Conservation (phyloP, 2,797 vertebrate genomes). For the Lutjanus campechanus region DNA sequence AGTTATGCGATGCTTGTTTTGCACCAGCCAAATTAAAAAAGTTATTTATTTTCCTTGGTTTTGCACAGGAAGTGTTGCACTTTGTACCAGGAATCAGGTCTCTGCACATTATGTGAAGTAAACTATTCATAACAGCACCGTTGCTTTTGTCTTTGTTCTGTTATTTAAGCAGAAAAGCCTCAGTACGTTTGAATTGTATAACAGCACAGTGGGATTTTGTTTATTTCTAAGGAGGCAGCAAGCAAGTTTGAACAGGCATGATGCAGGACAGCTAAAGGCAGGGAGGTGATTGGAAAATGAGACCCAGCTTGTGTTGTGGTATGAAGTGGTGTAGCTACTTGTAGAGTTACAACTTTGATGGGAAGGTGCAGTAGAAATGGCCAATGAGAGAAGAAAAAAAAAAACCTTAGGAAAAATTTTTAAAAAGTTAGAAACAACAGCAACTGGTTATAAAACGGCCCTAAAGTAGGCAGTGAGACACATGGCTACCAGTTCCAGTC, state of each 20-base stretch:
- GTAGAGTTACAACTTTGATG: background rate
- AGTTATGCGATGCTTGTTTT: slow-evolving; percentile 19
- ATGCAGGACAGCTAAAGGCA: background rate
- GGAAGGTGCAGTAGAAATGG: background rate
- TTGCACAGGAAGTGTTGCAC: slow-evolving; percentile 28
- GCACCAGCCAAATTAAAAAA: slow-evolving; percentile 2
- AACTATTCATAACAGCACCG: background rate
- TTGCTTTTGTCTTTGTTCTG: background rate
- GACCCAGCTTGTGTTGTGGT: background rate
- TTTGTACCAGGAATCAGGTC: slow-evolving; percentile 7
- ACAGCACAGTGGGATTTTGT: background rate
- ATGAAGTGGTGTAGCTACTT: background rate
- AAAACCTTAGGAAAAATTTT: too few relatives aligned
- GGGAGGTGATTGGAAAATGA: background rate
- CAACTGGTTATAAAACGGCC: background rate
- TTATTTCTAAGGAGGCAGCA: background rate
- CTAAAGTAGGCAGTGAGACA: background rate
- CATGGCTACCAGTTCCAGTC: background rate
- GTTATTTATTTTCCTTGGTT: background rate
- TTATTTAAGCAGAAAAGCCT: background rate
- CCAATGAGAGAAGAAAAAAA: background rate
- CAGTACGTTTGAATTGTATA: background rate
- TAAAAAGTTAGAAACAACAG: too few relatives aligned
- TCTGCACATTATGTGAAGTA: slow-evolving; percentile 20
- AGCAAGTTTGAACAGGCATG: background rate